phyloP scores from a whole-genome alignment of 2,113 vertebrate genomes.

The Lasiurus borealis region DNA sequence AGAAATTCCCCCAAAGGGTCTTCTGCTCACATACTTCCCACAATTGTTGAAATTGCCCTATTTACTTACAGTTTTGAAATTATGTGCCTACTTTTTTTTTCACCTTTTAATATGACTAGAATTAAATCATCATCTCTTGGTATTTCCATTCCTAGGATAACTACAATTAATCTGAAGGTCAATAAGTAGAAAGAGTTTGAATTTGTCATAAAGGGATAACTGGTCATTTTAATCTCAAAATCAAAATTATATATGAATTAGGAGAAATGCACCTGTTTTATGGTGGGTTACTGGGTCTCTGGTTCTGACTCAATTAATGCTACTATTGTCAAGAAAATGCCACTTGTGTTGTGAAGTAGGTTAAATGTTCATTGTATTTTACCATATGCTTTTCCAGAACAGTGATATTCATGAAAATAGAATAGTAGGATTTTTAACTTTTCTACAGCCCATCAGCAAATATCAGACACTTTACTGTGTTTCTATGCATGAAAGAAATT shows the following conservation, averaged over 20 bases:
- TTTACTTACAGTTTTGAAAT: neutral
- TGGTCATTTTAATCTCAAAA: conserved; percentile 42
- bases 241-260: conserved; percentile 27
- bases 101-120: conserved; percentile 30
- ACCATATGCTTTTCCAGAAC: neutral
- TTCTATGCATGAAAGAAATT: conserved; percentile 16
- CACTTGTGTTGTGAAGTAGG: neutral
- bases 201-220: conserved; percentile 17
- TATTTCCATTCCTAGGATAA: neutral
- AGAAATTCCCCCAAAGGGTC: conserved; percentile 51
- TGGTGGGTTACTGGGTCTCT: neutral
- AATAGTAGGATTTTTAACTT: conserved; percentile 5
- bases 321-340: neutral
- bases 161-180: neutral
- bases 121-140: conserved; percentile 2
- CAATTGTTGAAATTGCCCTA: conserved; percentile 2
- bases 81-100: conserved; percentile 3
- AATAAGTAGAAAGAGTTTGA: neutral
- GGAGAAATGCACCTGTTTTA: conserved; percentile 30
- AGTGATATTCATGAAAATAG: neutral
- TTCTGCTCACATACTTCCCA: neutral
- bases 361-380: conserved; percentile 57
- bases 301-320: neutral
- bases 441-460: conserved; percentile 38
- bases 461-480: conserved; percentile 21